Evolutionary conservation across 2,888 invertebrate genomes (phyloP), one percentile per base, ranked within the genome.

Genomic region (Coleophora deauratella): DNA sequence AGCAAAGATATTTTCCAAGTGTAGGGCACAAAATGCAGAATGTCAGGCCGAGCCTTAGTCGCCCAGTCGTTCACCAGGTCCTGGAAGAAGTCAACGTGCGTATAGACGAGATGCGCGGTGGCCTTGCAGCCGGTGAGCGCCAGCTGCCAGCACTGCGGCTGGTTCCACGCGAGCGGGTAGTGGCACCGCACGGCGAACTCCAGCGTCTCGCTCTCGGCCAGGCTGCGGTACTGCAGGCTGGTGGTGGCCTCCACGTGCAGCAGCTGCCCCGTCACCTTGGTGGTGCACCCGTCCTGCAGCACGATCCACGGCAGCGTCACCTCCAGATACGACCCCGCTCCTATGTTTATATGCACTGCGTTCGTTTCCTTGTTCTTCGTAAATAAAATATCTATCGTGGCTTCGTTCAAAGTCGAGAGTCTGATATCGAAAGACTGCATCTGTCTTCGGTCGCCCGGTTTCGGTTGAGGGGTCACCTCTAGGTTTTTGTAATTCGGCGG

Each of bases 1-100:
- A 95, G 87, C 46, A 99, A 86, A 46, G 93, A 94, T 60, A 99
- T 94, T 66, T 95, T 93, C 93, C 97, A 98, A 0, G 97, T 97
- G 74, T 98, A 99, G 1, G 99, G 99, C 40, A 99, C 93, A 81
- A 99, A 99, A 63, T 94, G 93, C 42, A 96, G 87, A 41, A 99
- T 90, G 71, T 99, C 99, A 0, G 98, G 96, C 10, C 93, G 90
- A 7, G 94, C 91, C 88, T 99, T 98, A 43, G 92, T 93, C 1
- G 96, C 91, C 99, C 99, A 99, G 69, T 99, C 99, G 62, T 97
- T 96, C 15, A 98, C 92, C 65, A 99, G 87, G 85, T 98, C 98
- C 82, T 95, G 93, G 71, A 99, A 96, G 78, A 99, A 99, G 70
- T 94, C 93, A 78, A 98, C 98, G 72, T 98, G 98, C 49, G 94